Evolutionary conservation across 1,140 invertebrate species (phyloP), one percentile per base, ranked within the genome.

Genomic region (Drosophila nasuta): DNA sequence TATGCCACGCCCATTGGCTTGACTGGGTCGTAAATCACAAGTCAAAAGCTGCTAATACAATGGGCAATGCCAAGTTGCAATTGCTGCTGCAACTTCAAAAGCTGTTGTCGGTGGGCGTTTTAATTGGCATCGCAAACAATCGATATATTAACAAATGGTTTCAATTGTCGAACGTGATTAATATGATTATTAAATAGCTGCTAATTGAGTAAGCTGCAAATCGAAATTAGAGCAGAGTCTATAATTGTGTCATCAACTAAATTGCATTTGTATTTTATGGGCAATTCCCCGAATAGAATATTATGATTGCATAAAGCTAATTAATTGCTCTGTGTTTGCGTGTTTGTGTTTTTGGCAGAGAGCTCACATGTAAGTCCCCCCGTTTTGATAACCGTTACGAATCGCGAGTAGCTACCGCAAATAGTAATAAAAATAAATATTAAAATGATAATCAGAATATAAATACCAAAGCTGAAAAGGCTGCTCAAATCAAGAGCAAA

Each of bases 121-220:
- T 59, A 64, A 83, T 62, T 49, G 51, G 20, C 33, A 25, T 43
- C 62, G 17, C 20, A 60, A 60, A 20, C 4, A 51, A 5, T 62
- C 68, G 77, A 75, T 77, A 75, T 77, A 79, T 59, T 75, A 82
- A 66, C 17, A 71, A 81, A 81, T 48, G 52, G 5, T 15, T 67
- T 65, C 33, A 81, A 48, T 60, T 33, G n/a, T 17, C 30, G 49
- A 6, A 41, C 10, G 4, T 35, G n/a, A 38, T 46, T n/a, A 17
- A 52, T 48, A 8, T 45, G 30, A 62, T 41, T 49, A 35, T 33
- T 66, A 45, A 66, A n/a, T 25, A 57, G 28, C 30, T 67, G 65
- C 43, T 58, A 67, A 67, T 67, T 17, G 54, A 7, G 43, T 7
- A 3, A 33, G 52, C 13, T 45, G 33, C 33, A 35, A 54, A 54